phyloP scores from a whole-genome alignment of 2,797 vertebrate genomes.

The Decapterus maruadsi region DNA sequence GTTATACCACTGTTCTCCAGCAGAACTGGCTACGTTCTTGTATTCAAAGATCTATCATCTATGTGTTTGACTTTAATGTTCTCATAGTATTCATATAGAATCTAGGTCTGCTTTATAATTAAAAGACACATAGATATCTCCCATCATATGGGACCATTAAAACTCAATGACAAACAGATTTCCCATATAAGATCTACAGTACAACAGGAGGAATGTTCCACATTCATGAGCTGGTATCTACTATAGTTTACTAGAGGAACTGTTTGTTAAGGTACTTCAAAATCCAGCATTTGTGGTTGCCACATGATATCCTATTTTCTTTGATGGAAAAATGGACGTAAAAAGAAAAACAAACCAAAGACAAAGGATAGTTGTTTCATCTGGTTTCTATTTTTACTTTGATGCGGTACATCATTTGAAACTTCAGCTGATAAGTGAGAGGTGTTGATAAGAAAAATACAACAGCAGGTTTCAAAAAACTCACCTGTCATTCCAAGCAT shows the following conservation, averaged over 20 bases:
- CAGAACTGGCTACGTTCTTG: constrained; percentile 14
- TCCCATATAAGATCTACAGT: no score
- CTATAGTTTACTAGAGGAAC: not conserved
- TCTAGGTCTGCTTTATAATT: no score
- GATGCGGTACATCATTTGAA: not conserved
- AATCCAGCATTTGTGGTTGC: not conserved
- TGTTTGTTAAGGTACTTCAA: not conserved
- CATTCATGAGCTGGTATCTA: not conserved
- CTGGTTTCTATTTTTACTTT: not conserved
- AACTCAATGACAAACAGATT: no score
- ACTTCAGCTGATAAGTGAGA: not conserved
- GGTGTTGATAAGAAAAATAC: not conserved
- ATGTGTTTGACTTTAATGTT: not conserved
- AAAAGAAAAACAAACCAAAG: not conserved
- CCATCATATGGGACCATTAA: no score
- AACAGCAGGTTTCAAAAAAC: not conserved
- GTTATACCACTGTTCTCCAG: constrained; percentile 1
- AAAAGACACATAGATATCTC: no score
- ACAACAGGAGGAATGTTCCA: not conserved
- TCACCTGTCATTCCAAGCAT: not conserved
- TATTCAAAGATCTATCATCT: constrained; percentile 21
- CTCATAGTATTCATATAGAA: no score
- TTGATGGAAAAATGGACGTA: not conserved
- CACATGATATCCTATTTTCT: not conserved
- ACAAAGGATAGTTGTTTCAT: not conserved